Base-by-base conservation (phyloP, 2,797 vertebrate genomes). In the Oophaga sylvatica region DNA sequence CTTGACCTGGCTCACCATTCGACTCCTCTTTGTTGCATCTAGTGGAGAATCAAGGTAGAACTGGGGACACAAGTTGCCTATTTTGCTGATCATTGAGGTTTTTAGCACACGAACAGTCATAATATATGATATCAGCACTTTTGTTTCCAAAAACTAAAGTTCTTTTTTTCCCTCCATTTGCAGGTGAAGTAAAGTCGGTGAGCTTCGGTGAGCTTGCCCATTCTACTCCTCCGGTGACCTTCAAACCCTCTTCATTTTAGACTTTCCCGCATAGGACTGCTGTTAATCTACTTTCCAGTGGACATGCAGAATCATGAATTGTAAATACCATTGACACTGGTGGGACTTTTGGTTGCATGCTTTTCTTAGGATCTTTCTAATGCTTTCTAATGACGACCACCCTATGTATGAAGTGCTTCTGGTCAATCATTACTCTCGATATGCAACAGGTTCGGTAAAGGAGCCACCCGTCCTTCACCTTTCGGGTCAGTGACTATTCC, bases 151-250 rank as follows among this genome's bases (percentile, higher is more conserved):
- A 73, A 86, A 89, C 80, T 89, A n/a, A 89, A 89, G 56, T 83
- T 41, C 35, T 86, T 12, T 89, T 82, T 89, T 73, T 89, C 20
- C 7, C 6, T 19, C 48, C 65, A 80, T 86, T 89, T 89, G 57
- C 88, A 89, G 88, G 88, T 89, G 84, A 83, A 87, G 84, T 89
- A 89, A 86, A 89, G 88, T 83, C 4, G 73, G 73, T 75, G 65
- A 83, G 88, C 84, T 89, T 86, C 80, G 26, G 80, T 83, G 57
- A 83, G 80, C 88, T 86, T 19, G 63, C 80, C 80, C 65, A 87
- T 84, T 83, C 80, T 87, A 84, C 88, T 89, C 80, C 65, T 86
- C 88, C 80, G 17, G 65, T 79, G 88, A 89, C 88, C 88, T 83
- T 89, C 88, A 86, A 80, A 79, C 75, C 80, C 62, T 89, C 84